Evolutionary conservation across 2,113 vertebrate species (phyloP), one percentile per base, ranked within the genome.

Genomic region (Rhinogobius similis): DNA sequence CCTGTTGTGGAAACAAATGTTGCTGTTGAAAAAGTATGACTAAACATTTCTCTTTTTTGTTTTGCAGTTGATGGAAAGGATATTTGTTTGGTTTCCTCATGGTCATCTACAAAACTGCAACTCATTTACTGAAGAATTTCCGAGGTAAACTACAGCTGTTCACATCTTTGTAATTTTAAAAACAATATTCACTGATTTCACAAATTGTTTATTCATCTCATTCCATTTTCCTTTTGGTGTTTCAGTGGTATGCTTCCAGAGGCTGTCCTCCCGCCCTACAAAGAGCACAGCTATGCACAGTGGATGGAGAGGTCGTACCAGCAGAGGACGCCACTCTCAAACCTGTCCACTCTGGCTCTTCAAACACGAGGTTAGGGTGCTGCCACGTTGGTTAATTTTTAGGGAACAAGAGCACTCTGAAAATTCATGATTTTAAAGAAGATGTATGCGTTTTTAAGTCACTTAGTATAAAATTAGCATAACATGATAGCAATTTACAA

Each of bases 281-380:
- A 93, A 59, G 96, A 97, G 82, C 96, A 97, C 79, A 94, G 93
- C 72, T 97, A 97, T 27, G 96, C 95, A 56, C 94, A 95, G 84
- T 96, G 95, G 95, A 86, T 94, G 58, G 92, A 94, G 67, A 89
- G 89, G 39, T 87, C 93, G 65, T 92, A 94, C 79, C 87, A 84
- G 52, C 20, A 32, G 14, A 76, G 44, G 27, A 81, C 76, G 36
- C 27, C 72, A 27, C 43, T 16, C 16, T 41, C 29, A 9, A 70
- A 75, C 56, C 71, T 43, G 59, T 38, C 76, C 58, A 67, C 46
- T 36, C 38, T 29, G 3, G 23, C 61, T 32, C 62, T 66, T 16
- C 53, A 78, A 70, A 72, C 82, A 66, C 74, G 79, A 5, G 88
- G 90, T 91, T 82, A 29, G 70, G 18, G 75, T 13, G n/a, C n/a